These are phyloP conservation scores for Gallinago stenura DNA, from an alignment of 2,797 vertebrate species.

Conservation along the genomic window DNA sequence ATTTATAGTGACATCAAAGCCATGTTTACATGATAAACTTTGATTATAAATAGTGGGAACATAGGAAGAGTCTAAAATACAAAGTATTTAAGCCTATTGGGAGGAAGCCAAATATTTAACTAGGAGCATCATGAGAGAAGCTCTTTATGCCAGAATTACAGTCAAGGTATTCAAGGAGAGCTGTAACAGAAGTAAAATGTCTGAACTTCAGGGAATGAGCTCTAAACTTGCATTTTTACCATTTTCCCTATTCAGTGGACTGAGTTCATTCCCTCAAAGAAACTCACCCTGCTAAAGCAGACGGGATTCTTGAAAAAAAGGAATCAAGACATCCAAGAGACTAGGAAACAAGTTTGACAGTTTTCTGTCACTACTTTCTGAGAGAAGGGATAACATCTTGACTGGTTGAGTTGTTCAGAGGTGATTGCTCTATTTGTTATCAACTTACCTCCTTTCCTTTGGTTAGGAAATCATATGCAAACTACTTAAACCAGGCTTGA, in stretches of 20 bases:
- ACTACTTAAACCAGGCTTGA: background rate
- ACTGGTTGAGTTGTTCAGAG: background rate
- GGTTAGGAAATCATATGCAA: background rate
- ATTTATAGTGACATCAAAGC: background rate
- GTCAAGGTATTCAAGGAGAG: background rate
- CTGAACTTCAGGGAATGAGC: background rate
- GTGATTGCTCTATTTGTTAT: background rate
- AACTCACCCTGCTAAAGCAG: background rate
- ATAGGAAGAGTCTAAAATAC: background rate
- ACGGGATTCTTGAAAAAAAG: background rate
- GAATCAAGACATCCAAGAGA: background rate
- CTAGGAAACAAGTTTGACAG: background rate
- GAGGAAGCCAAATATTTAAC: background rate
- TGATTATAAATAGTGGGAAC: background rate
- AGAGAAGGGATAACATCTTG: background rate
- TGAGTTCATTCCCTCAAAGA: background rate
- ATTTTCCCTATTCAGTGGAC: background rate
- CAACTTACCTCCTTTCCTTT: background rate
- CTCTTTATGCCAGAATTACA: background rate
- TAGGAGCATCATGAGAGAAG: background rate
- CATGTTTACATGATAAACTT: background rate
- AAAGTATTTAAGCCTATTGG: background rate
- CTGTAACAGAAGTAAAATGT: background rate
- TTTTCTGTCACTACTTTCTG: background rate
- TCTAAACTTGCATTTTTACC: background rate